Base-by-base conservation (phyloP, 1,140 invertebrate genomes). In the Hycleus phaleratus region DNA sequence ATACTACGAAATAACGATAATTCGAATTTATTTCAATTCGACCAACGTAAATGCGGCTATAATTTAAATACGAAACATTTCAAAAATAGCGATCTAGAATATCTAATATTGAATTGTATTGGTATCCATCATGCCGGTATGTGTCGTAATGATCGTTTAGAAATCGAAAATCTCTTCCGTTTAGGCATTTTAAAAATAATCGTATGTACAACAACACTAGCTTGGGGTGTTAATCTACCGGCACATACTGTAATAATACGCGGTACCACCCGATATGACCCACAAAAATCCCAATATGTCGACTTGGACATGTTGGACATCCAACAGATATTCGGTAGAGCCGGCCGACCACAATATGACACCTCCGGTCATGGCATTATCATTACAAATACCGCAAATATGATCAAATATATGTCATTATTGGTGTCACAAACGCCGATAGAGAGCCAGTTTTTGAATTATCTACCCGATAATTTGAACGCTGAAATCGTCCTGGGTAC, bases 161-260 rank as follows among this genome's bases (percentile, higher is more conserved):
- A 67, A 60, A 88, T 97, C 0, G 95, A 97, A 73, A 91, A 91
- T 71, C 86, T 88, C 64, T 97, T 97, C 72, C 74, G 83, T 0
- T 87, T 90, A 53, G 97, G 97, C 1, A 78, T 87, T 52, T 88
- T 98, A 40, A 93, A 93, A 71, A 93, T 98, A 3, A 77, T 99
- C 1, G 90, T 96, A 7, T 99, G 96, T 75, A 99, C 97, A 0
- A 91, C 97, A 1, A 99, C 97, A 0, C 78, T 99, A 7, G 97
- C 97, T 25, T 99, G 97, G 97, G 97, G 97, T 64, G 96, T 99
- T 0, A 99, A 99, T 79, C 78, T 99, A 60, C 97, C 97, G 0
- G 97, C 96, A 0, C 95, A 98, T 76, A 94, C 92, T 52, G 97
- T 99, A 58, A 88, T 99, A 47, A 99, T 99, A 62, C 88, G 90